These are phyloP conservation scores for Timema podura DNA, from an alignment of 2,888 invertebrate genomes.

Conservation along the genomic window DNA sequence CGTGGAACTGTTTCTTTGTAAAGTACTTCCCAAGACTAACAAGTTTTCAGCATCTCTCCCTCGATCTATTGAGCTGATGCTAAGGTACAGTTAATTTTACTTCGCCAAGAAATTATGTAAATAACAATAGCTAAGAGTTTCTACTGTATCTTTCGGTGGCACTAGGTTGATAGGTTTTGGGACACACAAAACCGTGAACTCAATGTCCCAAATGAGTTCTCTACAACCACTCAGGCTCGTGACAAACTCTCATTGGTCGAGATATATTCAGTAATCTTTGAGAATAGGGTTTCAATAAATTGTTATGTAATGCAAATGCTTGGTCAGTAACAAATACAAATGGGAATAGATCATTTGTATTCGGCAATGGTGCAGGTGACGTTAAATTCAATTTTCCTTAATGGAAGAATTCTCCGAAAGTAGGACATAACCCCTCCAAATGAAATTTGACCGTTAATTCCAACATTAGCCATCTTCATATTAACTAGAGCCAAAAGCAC, in stretches of 20 bases:
- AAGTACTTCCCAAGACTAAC: not conserved
- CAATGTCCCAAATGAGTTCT: not conserved
- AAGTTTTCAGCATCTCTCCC: not conserved
- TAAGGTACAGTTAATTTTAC: not conserved
- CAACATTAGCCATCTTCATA: not conserved
- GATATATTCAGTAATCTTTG: not conserved
- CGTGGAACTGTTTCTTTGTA: not conserved
- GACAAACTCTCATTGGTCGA: not conserved
- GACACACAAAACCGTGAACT: not conserved
- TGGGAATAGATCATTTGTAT: not conserved
- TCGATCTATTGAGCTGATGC: not conserved
- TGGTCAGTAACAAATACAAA: not conserved
- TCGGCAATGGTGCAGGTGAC: not conserved
- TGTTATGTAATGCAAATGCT: not conserved
- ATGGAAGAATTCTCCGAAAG: not conserved
- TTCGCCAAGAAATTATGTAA: not conserved
- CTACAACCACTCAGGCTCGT: not conserved
- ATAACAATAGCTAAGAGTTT: not conserved
- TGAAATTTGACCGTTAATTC: not conserved
- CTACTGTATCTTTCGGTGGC: not conserved
- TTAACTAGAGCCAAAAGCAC: not conserved
- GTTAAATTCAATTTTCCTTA: not conserved
- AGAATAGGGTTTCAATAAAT: constrained; percentile 1
- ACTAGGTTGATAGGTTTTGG: not conserved
- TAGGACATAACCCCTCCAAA: not conserved